A percentile compares a stretch with the other conserved stretches of the same genome.
Evolutionary conservation across 64 coral and sea anemone genomes (phyloP).

Genomic region (Orbicella faveolata): DNA sequence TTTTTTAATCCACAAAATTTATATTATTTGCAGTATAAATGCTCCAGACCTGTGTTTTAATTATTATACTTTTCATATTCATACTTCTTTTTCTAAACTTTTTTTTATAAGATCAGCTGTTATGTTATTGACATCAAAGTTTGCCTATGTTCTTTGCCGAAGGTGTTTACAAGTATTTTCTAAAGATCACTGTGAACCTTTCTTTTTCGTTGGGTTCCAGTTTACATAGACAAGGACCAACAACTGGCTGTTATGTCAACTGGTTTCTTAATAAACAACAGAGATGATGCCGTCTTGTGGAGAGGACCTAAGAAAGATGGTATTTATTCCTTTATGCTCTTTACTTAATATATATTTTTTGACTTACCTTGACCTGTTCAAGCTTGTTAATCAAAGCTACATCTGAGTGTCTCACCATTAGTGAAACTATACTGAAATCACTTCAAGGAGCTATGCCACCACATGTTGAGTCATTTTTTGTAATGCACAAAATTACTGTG

Average conservation of each 20-base stretch:
- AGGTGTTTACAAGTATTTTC: neutral
- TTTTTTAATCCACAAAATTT: no score
- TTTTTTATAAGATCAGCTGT: no score
- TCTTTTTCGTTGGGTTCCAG: conserved; percentile 90
- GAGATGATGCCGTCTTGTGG: conserved; percentile 91
- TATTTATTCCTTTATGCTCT: conserved; percentile 6
- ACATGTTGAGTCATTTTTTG: no score
- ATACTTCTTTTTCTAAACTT: no score
- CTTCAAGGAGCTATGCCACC: no score
- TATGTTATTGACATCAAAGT: neutral
- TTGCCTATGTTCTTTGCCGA: neutral
- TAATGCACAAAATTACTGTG: no score
- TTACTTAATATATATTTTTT: neutral
- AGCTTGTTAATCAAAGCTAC: no score
- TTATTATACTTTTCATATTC: no score
- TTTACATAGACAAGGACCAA: conserved; percentile 92
- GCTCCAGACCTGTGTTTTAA: no score
- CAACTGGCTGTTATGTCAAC: conserved; percentile 94
- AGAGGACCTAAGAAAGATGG: conserved; percentile 99
- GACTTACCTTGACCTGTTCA: neutral
- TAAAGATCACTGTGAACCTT: neutral
- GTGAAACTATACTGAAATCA: no score
- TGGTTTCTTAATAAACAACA: conserved; percentile 82
- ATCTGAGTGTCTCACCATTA: no score
- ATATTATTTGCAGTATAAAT: no score